Evolutionary conservation across 2,113 vertebrate species (phyloP).

Genomic region (Amblyornis subalaris): DNA sequence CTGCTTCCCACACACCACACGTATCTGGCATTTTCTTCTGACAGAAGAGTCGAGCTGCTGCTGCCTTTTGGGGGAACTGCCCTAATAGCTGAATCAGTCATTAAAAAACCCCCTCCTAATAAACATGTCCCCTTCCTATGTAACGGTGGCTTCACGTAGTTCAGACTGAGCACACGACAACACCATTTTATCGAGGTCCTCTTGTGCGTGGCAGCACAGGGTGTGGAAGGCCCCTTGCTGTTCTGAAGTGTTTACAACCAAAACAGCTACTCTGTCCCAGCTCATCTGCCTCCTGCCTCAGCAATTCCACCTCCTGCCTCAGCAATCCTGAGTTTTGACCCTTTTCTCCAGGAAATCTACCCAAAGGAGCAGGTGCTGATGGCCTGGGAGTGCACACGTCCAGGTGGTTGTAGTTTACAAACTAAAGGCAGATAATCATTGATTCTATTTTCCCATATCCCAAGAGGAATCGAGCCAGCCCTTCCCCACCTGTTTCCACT

Average conservation of each 20-base stretch:
- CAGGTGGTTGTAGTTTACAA: neutral
- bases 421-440: neutral
- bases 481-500: neutral
- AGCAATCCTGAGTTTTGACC: neutral
- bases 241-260: rapidly evolving
- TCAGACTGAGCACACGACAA: neutral
- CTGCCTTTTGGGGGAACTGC: neutral
- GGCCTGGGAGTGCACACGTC: rapidly evolving
- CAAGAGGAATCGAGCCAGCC: neutral
- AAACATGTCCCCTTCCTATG: rapidly evolving
- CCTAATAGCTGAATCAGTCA: rapidly evolving
- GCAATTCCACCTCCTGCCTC: neutral
- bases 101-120: neutral
- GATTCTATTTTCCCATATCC: neutral
- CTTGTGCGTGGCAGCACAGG: rapidly evolving
- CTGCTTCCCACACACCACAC: neutral
- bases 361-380: neutral
- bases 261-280: rapidly evolving
- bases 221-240: neutral
- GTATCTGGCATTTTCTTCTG: neutral
- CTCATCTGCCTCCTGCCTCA: neutral
- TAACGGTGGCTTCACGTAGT: neutral
- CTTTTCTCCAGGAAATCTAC: neutral
- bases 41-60: neutral
- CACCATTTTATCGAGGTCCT: neutral